Base-by-base conservation (phyloP, 2,113 vertebrate species). In the Poecile atricapillus region DNA sequence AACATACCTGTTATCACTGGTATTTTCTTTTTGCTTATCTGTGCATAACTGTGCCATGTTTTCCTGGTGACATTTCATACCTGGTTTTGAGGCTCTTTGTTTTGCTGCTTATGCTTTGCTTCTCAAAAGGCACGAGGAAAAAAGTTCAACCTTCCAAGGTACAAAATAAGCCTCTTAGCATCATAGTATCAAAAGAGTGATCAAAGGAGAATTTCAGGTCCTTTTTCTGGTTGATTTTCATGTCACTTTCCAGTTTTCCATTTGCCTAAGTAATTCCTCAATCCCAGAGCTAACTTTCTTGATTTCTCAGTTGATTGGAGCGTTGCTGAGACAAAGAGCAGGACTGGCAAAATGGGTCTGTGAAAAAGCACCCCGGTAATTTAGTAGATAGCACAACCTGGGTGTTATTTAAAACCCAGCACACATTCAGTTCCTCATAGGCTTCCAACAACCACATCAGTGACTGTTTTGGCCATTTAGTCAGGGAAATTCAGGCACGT, bases 1-100 rank as follows among this genome's bases (percentile, higher is more conserved):
- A 79, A 69, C 43, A 75, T 37, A 80, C 67, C 67, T 93, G 53
- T 79, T 91, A 68, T n/a, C 50, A 28, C 52, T 77, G 52, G 44
- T 88, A 44, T 94, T 91, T 93, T 93, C 50, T 85, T 91, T 95
- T 90, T 90, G 59, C 71, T 88, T 90, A 80, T 95, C 87, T 93
- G 19, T 70, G 60, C 33, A 22, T 62, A 91, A 63, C 71, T 91
- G 31, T 79, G 37, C 53, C 2, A 5, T 91, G 12, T 62, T 79
- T 93, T 83, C 4, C 1, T 81, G 69, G 55, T 88, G 82, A 69
- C 63, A 75, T 93, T 91, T 94, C 64, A 23, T 94, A 74, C 52
- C 44, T 95, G 64, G 25, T 81, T 80, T 91, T 85, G 63, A 67
- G 70, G 43, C 8, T 87, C 43, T 74, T 68, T 84, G 50, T 80